Evolutionary conservation across 1,140 invertebrate species (phyloP).

Genomic region (Brachionus rotundiformis): DNA sequence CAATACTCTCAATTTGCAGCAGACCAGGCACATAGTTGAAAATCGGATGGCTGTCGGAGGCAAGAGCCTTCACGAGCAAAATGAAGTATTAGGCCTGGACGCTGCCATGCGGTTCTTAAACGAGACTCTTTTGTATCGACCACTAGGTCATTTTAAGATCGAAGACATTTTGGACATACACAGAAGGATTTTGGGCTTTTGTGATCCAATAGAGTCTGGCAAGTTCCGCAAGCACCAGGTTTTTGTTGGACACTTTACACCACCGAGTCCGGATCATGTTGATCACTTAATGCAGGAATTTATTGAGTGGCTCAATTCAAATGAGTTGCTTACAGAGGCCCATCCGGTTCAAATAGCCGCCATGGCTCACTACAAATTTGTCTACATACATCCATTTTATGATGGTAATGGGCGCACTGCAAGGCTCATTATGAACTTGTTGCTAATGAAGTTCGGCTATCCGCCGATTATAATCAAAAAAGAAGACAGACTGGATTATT

Average conservation of each 20-base stretch:
- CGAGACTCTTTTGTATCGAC: slow-evolving; percentile 72
- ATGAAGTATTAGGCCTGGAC: slow-evolving; percentile 79
- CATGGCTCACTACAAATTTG: slow-evolving; percentile 91
- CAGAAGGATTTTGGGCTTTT: slow-evolving; percentile 84
- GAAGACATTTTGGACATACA: slow-evolving; percentile 90
- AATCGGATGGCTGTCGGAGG: slow-evolving; percentile 86
- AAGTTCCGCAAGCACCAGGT: slow-evolving; percentile 69
- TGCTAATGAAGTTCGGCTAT: slow-evolving; percentile 95
- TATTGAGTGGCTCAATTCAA: slow-evolving; percentile 81
- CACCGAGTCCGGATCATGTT: slow-evolving; percentile 79
- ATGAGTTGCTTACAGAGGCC: slow-evolving; percentile 75
- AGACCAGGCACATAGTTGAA: slow-evolving; percentile 87
- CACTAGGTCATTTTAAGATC: slow-evolving; percentile 73
- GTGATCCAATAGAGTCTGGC: slow-evolving; percentile 69
- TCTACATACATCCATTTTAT: slow-evolving; percentile 79
- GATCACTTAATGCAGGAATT: slow-evolving; percentile 81
- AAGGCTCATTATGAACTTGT: slow-evolving; percentile 89
- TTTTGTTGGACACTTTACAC: slow-evolving; percentile 85
- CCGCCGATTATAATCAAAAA: slow-evolving; percentile 92
- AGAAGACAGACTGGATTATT: slow-evolving; percentile 76
- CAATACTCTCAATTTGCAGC: slow-evolving; percentile 89
- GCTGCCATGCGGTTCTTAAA: slow-evolving; percentile 93
- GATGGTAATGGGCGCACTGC: slow-evolving; percentile 90
- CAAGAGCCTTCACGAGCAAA: slow-evolving; percentile 92
- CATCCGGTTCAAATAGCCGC: slow-evolving; percentile 77